Evolutionary conservation across 2,888 invertebrate species (phyloP).

Genomic region (Cistogaster globosa): DNA sequence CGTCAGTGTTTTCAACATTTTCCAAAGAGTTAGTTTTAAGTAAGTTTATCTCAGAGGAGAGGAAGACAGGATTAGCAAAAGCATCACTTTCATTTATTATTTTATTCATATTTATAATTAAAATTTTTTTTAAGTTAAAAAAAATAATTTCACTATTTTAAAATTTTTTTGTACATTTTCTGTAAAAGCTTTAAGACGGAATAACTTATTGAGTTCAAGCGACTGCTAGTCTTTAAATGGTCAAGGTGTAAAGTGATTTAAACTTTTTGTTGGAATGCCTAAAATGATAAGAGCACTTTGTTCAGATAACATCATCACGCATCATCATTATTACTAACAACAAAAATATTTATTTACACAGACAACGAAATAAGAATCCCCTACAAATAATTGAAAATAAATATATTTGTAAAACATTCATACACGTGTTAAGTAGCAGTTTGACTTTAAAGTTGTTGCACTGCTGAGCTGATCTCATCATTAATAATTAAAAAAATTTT

Average conservation of each 20-base stretch:
- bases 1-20: slow-evolving; percentile 31
- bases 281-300: slow-evolving; percentile 43
- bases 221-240: slow-evolving; percentile 23
- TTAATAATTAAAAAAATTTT: too few species aligned
- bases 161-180: slow-evolving; percentile 28
- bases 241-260: slow-evolving; percentile 29
- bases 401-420: too few species aligned
- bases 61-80: slow-evolving; percentile 33
- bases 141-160: background rate
- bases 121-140: background rate
- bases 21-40: slow-evolving; percentile 20
- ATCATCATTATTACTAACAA: slow-evolving; percentile 3
- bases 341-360: background rate
- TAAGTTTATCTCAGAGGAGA: slow-evolving; percentile 36
- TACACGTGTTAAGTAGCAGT: too few species aligned
- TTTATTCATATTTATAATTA: background rate
- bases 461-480: too few species aligned
- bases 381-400: background rate
- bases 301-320: slow-evolving; percentile 38
- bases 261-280: slow-evolving; percentile 29
- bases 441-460: too few species aligned
- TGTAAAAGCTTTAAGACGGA: background rate
- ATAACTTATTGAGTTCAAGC: slow-evolving; percentile 23
- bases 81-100: slow-evolving; percentile 41
- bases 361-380: background rate